Evolutionary conservation across 2,797 vertebrate species (phyloP).

Genomic region (Tokudaia tokunoshimensis): DNA sequence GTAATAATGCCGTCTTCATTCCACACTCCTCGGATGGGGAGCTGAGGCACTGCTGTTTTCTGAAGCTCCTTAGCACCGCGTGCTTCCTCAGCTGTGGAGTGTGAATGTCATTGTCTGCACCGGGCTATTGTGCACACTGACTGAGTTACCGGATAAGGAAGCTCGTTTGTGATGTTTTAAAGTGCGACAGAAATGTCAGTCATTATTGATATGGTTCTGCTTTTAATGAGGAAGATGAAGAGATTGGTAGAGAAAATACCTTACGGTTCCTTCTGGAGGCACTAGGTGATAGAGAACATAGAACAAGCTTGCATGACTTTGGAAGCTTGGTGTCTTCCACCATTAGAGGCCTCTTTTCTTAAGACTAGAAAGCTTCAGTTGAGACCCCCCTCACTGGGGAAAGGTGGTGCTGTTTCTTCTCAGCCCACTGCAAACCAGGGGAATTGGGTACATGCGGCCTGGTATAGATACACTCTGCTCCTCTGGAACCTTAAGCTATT

Average conservation of each 20-base stretch:
- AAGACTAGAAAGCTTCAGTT: neutral
- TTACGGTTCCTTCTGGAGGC: neutral
- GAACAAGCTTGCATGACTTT: neutral
- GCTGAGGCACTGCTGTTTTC: neutral
- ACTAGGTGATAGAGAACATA: neutral
- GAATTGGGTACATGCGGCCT: neutral
- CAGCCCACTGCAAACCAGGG: neutral
- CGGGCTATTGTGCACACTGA: neutral
- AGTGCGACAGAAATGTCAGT: neutral
- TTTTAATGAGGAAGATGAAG: neutral
- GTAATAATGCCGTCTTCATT: slow-evolving; percentile 5
- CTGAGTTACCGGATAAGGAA: slow-evolving; percentile 10
- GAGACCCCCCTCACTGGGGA: neutral
- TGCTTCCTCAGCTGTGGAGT: neutral
- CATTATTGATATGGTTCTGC: slow-evolving; percentile 21
- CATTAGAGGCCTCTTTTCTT: neutral
- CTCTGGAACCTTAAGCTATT: neutral
- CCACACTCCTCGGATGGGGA: neutral
- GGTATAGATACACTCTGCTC: neutral
- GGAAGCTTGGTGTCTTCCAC: neutral
- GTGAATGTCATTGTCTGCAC: neutral
- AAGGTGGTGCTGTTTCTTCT: neutral
- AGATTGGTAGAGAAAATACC: neutral
- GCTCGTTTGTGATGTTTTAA: neutral
- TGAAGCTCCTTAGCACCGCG: neutral